Evolutionary conservation across 2,888 invertebrate genomes (phyloP), one percentile per base, ranked within the genome.

Genomic region (Resseliella maxima): DNA sequence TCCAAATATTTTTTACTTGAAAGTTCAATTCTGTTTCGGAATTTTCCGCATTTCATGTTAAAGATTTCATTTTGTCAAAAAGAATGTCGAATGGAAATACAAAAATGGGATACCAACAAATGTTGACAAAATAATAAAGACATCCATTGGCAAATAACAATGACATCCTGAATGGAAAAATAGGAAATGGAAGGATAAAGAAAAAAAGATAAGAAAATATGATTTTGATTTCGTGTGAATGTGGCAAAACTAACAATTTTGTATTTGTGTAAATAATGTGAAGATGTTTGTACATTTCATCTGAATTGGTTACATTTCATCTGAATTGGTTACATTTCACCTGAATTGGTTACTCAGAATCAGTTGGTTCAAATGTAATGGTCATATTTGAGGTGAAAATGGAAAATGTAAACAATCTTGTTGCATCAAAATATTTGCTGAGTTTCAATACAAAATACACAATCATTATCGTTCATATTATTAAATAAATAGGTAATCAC

Each of bases 401-500:
- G 64, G n/a, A 41, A 85, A 86, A 35, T 31, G 36, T 18, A 83
- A 87, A 85, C 86, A 86, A 59, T 31, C 21, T 50, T 27, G 24
- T 59, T 3, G 85, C 85, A 21, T 31, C 21, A 59, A 86, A 18
- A 36, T 36, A 86, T 86, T 54, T 86, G 54, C 54, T 1, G 41
- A 86, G 35, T 45, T 46, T 85, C 59, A 15, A 35, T 72, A 31
- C 35, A 15, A 72, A 24, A 31, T 31, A 72, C n/a, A 54, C 54
- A 86, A 86, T 86, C 54, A 54, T 54, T 86, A n/a, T n/a, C 35
- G 21, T 54, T 27, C 85, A 36, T 36, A 36, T 36, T 54, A 50
- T 46, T 46, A 85, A 46, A 50, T 85, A 85, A 41, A 41, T 31
- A 72, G 31, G 31, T 72, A 72, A 72, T 72, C 72, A 72, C 15